Percentiles rank a stretch among this genome's conserved stretches.
Conservation (phyloP, 1,140 invertebrate species). For the Maconellicoccus hirsutus region DNA sequence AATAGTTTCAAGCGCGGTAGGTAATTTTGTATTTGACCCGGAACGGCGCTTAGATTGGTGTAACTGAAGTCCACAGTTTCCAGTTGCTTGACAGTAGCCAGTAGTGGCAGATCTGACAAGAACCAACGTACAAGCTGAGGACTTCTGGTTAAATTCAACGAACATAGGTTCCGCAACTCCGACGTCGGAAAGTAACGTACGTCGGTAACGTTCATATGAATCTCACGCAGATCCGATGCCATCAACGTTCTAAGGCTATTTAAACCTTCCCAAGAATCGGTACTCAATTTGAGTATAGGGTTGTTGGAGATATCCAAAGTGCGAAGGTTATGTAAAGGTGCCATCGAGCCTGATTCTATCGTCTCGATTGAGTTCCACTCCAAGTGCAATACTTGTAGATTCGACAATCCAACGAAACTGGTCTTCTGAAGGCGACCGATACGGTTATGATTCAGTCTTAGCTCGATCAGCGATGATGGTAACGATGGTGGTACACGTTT, state of each 20-base stretch:
- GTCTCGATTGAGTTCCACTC: conserved; percentile 51
- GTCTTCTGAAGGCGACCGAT: conserved; percentile 35
- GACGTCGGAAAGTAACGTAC: conserved; percentile 56
- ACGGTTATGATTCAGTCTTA: conserved; percentile 54
- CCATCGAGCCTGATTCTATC: conserved; percentile 46
- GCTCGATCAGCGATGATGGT: conserved; percentile 44
- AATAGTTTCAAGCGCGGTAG: conserved; percentile 52
- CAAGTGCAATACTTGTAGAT: conserved; percentile 42
- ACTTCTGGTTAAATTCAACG: conserved; percentile 60
- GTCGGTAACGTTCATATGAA: conserved; percentile 43
- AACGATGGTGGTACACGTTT: conserved; percentile 50
- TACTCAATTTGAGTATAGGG: conserved; percentile 51
- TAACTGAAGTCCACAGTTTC: conserved; percentile 55
- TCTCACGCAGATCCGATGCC: conserved; percentile 41
- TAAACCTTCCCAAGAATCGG: conserved; percentile 58
- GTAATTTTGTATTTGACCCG: conserved; percentile 52
- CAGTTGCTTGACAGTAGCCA: conserved; percentile 53
- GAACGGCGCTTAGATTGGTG: conserved; percentile 47
- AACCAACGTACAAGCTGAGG: conserved; percentile 53
- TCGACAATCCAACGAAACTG: background rate
- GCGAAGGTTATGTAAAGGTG: conserved; percentile 50
- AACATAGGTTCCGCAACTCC: conserved; percentile 52
- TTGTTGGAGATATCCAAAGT: conserved; percentile 73
- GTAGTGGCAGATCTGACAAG: conserved; percentile 51
- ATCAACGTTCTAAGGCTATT: conserved; percentile 59